phyloP scores from a whole-genome alignment of 2,113 vertebrate species.

The Phasianus colchicus region DNA sequence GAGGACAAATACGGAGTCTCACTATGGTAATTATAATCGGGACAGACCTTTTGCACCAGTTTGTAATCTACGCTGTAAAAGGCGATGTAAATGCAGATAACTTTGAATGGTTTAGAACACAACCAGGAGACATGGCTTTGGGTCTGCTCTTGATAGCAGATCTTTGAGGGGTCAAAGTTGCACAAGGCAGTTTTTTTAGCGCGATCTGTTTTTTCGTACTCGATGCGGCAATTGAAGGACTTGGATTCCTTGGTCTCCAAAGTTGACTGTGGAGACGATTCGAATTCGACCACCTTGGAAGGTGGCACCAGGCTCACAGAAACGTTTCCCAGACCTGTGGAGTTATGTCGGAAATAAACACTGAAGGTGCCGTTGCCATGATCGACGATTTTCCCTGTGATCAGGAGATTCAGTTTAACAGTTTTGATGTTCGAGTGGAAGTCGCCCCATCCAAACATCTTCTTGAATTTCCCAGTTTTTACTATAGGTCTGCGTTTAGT shows the following conservation, averaged over 20 bases:
- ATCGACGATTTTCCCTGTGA: slow-evolving; percentile 98
- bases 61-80: slow-evolving; percentile 99
- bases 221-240: slow-evolving; percentile 98
- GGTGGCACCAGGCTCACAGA: slow-evolving; percentile 98
- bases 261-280: slow-evolving; percentile 91
- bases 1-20: slow-evolving; percentile 97
- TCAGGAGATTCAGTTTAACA: slow-evolving; percentile 97
- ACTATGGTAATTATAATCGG: slow-evolving; percentile 99
- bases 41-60: slow-evolving; percentile 99
- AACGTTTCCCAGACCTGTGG: slow-evolving; percentile 95
- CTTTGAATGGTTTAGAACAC: slow-evolving; percentile 98
- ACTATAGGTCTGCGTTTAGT: slow-evolving; percentile 98
- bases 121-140: slow-evolving; percentile 99
- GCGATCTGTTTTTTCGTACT: slow-evolving; percentile 98
- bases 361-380: slow-evolving; percentile 99
- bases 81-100: slow-evolving; percentile 99
- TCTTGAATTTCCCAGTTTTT: slow-evolving; percentile 99
- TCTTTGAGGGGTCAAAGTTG: slow-evolving; percentile 91
- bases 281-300: slow-evolving; percentile 98
- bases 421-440: slow-evolving; percentile 99
- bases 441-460: slow-evolving; percentile 99
- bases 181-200: slow-evolving; percentile 98
- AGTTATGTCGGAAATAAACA: slow-evolving; percentile 99
- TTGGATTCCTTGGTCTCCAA: slow-evolving; percentile 97
- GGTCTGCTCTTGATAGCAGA: slow-evolving; percentile 98